phyloP scores from a whole-genome alignment of 2,113 vertebrate genomes.

The Malurus melanocephalus region DNA sequence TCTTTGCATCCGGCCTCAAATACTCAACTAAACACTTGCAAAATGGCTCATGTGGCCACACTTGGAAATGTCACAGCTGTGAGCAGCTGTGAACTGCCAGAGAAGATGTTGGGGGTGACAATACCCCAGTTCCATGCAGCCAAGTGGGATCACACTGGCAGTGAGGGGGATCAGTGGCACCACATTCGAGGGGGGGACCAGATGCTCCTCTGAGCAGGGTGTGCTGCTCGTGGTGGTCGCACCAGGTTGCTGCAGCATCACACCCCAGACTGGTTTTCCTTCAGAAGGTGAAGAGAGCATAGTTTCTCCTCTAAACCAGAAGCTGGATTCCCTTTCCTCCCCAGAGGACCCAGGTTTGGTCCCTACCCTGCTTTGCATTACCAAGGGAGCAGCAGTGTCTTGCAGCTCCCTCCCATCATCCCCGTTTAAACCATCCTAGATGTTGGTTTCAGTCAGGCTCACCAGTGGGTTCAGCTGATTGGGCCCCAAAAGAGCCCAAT shows the following conservation, averaged over 20 bases:
- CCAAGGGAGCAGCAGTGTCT: neutral
- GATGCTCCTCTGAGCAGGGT: neutral
- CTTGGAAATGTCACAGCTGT: fast-evolving
- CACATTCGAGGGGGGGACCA: fast-evolving
- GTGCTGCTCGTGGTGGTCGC: fast-evolving
- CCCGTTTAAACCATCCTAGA: neutral
- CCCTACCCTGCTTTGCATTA: neutral
- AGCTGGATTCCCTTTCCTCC: neutral
- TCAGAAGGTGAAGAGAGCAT: neutral
- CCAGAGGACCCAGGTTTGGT: neutral
- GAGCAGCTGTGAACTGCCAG: neutral
- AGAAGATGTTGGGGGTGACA: neutral
- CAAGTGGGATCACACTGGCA: neutral
- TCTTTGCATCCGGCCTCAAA: neutral
- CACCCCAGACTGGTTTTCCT: neutral
- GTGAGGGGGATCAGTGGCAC: neutral
- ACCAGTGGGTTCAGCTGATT: neutral
- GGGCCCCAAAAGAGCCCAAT: neutral
- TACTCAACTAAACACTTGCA: neutral
- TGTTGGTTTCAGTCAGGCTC: neutral
- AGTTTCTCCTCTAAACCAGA: neutral
- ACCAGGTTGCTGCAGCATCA: neutral
- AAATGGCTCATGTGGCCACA: fast-evolving
- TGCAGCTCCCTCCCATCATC: neutral
- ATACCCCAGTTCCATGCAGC: neutral